These are phyloP conservation scores for Patella vulgata DNA, from an alignment of 1,140 invertebrate species.

Conservation along the genomic window DNA sequence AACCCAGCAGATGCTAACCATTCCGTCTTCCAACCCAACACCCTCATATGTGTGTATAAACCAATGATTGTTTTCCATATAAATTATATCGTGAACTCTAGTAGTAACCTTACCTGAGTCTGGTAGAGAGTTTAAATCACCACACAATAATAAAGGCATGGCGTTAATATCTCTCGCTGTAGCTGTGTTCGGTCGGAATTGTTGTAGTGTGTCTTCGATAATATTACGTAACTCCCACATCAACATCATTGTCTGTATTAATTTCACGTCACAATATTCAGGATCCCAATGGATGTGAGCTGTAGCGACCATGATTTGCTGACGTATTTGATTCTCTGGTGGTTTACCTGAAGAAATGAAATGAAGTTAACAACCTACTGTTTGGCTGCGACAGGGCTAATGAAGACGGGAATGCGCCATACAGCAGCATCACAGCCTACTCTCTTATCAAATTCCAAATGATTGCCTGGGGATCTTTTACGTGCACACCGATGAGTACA, in stretches of 20 bases:
- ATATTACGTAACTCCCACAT: conserved; percentile 81
- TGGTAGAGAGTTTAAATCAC: conserved; percentile 98
- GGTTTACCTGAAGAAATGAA: conserved; percentile 72
- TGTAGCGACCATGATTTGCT: conserved; percentile 93
- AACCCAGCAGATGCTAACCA: too few relatives aligned
- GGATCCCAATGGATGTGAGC: conserved; percentile 99
- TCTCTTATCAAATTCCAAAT: too few relatives aligned
- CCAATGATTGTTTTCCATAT: too few relatives aligned
- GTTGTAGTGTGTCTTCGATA: conserved; percentile 51
- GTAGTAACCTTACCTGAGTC: conserved; percentile 94
- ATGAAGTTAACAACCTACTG: conserved; percentile 3
- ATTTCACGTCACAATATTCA: conserved; percentile 99
- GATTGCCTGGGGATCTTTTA: too few relatives aligned
- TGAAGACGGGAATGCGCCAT: too few relatives aligned
- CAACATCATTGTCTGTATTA: conserved; percentile 99
- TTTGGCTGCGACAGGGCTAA: too few relatives aligned
- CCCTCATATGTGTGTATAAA: too few relatives aligned
- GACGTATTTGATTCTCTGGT: conserved; percentile 74
- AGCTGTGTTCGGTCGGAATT: conserved; percentile 39
- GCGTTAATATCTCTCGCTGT: conserved; percentile 77
- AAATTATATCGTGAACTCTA: too few relatives aligned
- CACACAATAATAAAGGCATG: conserved; percentile 94
- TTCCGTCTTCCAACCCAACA: too few relatives aligned
- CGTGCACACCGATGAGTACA: too few relatives aligned
- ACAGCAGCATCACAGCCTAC: neutral